phyloP scores from a whole-genome alignment of 2,113 vertebrate species.

The Mastomys natalensis region DNA sequence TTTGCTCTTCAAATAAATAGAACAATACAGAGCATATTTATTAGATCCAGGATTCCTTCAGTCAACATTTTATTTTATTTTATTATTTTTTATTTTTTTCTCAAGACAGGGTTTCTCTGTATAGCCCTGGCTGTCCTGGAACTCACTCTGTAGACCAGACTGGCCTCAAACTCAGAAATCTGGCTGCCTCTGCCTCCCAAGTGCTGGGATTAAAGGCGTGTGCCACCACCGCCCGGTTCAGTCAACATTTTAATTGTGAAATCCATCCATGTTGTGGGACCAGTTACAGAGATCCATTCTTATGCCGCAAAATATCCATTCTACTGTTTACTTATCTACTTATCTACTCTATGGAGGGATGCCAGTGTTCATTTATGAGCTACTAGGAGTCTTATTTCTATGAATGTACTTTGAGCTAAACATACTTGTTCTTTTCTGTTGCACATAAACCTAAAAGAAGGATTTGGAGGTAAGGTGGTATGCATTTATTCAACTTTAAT shows the following conservation, averaged over 20 bases:
- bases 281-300: neutral
- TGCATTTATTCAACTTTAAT: neutral
- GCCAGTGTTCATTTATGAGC: neutral
- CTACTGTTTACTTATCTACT: neutral
- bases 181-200: no score
- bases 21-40: neutral
- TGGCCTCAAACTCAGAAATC: no score
- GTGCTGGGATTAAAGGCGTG: no score
- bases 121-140: no score
- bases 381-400: neutral
- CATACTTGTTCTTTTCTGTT: neutral
- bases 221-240: no score
- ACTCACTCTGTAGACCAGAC: no score
- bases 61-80: neutral
- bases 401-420: neutral
- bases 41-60: neutral
- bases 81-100: no score
- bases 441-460: neutral
- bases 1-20: slow-evolving; percentile 14
- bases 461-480: neutral
- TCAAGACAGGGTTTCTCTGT: no score
- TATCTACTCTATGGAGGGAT: neutral
- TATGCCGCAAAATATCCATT: neutral
- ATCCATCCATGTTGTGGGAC: neutral
- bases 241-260: slow-evolving; percentile 1